These are phyloP conservation scores for Cryptoleucopteryx plumbea DNA, from an alignment of 2,113 vertebrate genomes.

Conservation along the genomic window DNA sequence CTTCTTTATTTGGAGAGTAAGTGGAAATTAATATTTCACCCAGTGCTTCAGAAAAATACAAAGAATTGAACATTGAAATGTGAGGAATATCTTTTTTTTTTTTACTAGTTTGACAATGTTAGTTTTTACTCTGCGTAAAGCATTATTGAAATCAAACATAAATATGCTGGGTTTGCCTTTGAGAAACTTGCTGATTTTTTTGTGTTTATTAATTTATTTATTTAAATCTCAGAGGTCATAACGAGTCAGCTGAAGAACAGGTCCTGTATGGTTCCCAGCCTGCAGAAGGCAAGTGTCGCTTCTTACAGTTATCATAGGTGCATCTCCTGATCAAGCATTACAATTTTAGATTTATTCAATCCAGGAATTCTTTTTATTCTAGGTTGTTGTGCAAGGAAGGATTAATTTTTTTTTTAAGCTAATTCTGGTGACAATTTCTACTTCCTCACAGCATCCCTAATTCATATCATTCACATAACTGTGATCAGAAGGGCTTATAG, in stretches of 20 bases:
- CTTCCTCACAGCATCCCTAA: background rate
- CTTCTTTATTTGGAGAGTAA: background rate
- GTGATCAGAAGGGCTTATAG: background rate
- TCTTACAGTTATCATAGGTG: background rate
- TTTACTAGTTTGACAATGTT: background rate
- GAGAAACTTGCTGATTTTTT: background rate
- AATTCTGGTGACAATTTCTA: background rate
- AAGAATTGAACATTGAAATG: background rate
- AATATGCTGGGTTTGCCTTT: background rate
- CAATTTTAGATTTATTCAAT: background rate
- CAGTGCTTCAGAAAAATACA: background rate
- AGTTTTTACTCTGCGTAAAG: background rate
- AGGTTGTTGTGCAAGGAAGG: background rate
- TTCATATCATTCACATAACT: background rate
- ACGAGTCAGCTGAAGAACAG: slow-evolving; percentile 70
- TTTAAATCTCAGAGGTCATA: slow-evolving; percentile 59
- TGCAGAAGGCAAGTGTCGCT: slow-evolving; percentile 78
- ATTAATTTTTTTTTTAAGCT: background rate
- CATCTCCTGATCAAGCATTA: background rate
- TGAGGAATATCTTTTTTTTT: background rate
- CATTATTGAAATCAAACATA: background rate
- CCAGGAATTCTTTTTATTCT: background rate
- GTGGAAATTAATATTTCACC: background rate
- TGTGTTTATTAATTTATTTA: background rate
- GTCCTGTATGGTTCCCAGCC: slow-evolving; percentile 73